A percentile compares a stretch with the other conserved stretches of the same genome.
Evolutionary conservation across 2,888 invertebrate genomes (phyloP).

Genomic region (Allygus modestus): DNA sequence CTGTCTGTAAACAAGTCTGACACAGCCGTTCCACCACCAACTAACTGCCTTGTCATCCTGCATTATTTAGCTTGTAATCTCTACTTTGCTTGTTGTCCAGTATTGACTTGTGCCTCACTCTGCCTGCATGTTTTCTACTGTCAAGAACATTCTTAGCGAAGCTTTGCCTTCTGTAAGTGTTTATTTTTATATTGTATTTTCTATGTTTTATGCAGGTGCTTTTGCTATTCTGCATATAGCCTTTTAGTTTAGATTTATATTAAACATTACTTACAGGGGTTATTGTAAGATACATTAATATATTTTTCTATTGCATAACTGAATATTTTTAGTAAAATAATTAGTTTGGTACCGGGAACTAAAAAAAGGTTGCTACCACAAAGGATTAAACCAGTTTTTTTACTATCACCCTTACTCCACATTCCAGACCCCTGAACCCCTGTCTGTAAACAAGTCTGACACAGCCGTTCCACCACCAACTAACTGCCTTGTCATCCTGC

Average conservation of each 20-base stretch:
- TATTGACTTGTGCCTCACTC: constrained; percentile 38
- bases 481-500: constrained; percentile 6
- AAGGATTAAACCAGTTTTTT: too few species aligned
- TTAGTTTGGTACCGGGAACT: too few species aligned
- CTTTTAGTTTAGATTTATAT: too few species aligned
- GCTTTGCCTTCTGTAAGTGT: constrained; percentile 34
- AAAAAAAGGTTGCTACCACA: too few species aligned
- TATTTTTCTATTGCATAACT: too few species aligned
- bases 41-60: constrained; percentile 12
- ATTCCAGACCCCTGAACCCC: background rate
- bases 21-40: background rate
- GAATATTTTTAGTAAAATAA: too few species aligned
- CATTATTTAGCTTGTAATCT: constrained; percentile 32
- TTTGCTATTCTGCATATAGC: too few species aligned
- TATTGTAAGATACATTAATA: too few species aligned
- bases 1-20: too few species aligned
- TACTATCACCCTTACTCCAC: too few species aligned
- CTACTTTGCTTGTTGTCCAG: constrained; percentile 19
- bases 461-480: background rate
- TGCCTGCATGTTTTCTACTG: constrained; percentile 21
- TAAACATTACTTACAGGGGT: too few species aligned
- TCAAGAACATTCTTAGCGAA: constrained; percentile 32
- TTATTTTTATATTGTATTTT: background rate
- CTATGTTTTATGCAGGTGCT: background rate
- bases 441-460: too few species aligned